Percentiles rank a stretch among this genome's conserved stretches.
phyloP scores from a whole-genome alignment of 2,888 invertebrate genomes.

The Smittia sp. region DNA sequence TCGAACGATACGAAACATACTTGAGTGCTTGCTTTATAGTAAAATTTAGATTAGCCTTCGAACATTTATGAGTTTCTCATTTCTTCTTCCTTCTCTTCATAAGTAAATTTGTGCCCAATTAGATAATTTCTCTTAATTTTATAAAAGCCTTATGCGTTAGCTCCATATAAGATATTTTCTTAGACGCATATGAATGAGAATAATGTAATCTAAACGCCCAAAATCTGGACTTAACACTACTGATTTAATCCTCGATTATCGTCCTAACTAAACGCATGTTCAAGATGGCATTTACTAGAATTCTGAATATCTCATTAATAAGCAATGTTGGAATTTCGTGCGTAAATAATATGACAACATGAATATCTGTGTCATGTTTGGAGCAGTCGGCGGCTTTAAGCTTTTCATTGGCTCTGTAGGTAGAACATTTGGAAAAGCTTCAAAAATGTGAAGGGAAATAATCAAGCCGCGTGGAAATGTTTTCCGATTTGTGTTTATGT shows the following conservation, averaged over 20 bases:
- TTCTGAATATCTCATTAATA: constrained; percentile 12
- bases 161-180: too few species aligned
- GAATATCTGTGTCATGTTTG: not conserved
- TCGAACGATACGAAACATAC: not conserved
- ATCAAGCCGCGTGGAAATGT: not conserved
- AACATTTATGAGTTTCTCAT: not conserved
- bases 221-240: too few species aligned
- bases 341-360: not conserved
- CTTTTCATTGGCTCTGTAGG: too few species aligned
- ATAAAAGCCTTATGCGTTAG: too few species aligned
- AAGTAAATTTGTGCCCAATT: constrained; percentile 21
- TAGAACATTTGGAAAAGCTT: not conserved
- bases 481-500: not conserved
- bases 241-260: too few species aligned
- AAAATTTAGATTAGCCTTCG: not conserved
- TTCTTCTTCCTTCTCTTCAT: not conserved
- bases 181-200: too few species aligned
- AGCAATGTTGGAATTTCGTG: not conserved
- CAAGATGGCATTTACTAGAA: not conserved
- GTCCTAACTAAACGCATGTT: not conserved
- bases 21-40: not conserved
- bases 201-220: too few species aligned
- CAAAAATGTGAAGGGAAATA: not conserved
- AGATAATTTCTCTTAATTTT: not conserved
- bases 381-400: too few species aligned